phyloP scores from a whole-genome alignment of 92 coral and sea anemone genomes.

The Parazoanthus darwini region DNA sequence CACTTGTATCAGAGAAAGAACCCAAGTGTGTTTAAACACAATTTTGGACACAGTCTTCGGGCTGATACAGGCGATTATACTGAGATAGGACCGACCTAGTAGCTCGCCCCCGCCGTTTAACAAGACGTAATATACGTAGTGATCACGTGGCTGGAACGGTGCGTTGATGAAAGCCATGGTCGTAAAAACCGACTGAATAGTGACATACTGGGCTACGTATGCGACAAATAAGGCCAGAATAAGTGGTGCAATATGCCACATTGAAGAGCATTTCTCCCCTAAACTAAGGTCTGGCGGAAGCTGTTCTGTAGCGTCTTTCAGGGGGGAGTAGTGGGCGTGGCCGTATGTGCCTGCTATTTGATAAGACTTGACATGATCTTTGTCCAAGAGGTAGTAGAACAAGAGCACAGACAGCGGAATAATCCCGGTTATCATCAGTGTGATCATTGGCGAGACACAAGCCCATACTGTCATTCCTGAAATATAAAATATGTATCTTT shows the following conservation, averaged over 20 bases:
- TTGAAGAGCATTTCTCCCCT: slow-evolving; percentile 60
- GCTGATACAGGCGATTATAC: slow-evolving; percentile 52
- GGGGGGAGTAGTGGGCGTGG: slow-evolving; percentile 41
- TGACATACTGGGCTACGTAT: slow-evolving; percentile 66
- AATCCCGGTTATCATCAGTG: slow-evolving; percentile 64
- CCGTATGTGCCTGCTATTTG: slow-evolving; percentile 71
- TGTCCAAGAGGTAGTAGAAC: slow-evolving; percentile 78
- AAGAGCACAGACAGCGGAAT: slow-evolving; percentile 60
- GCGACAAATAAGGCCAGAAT: slow-evolving; percentile 68
- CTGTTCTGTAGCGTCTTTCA: slow-evolving; percentile 45
- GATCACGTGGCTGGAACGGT: slow-evolving; percentile 73
- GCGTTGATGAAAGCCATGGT: slow-evolving; percentile 67
- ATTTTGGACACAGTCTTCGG: slow-evolving; percentile 57
- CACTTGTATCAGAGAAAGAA: slow-evolving; percentile 52
- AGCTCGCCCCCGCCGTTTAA: slow-evolving; percentile 73
- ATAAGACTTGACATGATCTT: slow-evolving; percentile 76
- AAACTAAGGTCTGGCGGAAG: slow-evolving; percentile 45
- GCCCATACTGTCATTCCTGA: slow-evolving; percentile 81
- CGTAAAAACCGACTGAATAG: slow-evolving; percentile 76
- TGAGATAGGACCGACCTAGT: slow-evolving; percentile 66
- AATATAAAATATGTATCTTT: not conserved
- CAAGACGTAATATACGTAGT: slow-evolving; percentile 70
- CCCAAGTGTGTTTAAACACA: slow-evolving; percentile 70
- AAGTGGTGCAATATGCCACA: slow-evolving; percentile 65
- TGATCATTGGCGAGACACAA: slow-evolving; percentile 72